phyloP scores from a whole-genome alignment of 2,797 vertebrate genomes.

The Coregonus sp. region DNA sequence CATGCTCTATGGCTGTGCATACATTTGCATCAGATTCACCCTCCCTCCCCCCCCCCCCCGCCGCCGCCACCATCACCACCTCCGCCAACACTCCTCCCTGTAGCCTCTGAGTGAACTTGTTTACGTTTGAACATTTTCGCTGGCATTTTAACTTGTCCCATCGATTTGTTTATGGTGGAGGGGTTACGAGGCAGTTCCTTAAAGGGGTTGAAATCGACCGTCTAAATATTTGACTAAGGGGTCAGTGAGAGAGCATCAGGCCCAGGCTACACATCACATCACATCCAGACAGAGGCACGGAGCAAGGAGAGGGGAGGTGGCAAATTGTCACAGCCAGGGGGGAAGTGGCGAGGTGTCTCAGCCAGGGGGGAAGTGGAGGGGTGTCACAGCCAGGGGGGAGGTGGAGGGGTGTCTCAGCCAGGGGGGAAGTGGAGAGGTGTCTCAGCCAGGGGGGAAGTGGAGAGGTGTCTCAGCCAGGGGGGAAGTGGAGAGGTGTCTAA shows the following conservation, averaged over 20 bases:
- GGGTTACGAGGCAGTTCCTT: constrained; percentile 67
- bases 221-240: constrained; percentile 81
- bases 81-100: constrained; percentile 57
- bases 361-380: no score
- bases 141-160: constrained; percentile 75
- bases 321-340: no score
- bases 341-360: no score
- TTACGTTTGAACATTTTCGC: constrained; percentile 70
- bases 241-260: constrained; percentile 59
- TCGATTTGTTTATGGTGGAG: constrained; percentile 67
- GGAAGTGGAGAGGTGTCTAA: no score
- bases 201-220: constrained; percentile 72
- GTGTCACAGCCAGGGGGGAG: no score
- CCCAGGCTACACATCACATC: constrained; percentile 48
- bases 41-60: constrained; percentile 31
- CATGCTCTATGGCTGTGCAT: constrained; percentile 73
- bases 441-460: no score
- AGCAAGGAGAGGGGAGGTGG: constrained; percentile 41
- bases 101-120: constrained; percentile 70
- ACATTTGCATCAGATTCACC: constrained; percentile 63
- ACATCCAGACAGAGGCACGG: constrained; percentile 23
- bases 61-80: constrained; percentile 37
- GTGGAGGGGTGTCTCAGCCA: no score
- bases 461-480: no score
- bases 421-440: no score